Evolutionary conservation across 2,113 vertebrate genomes (phyloP).

Genomic region (Danionella cerebrum): DNA sequence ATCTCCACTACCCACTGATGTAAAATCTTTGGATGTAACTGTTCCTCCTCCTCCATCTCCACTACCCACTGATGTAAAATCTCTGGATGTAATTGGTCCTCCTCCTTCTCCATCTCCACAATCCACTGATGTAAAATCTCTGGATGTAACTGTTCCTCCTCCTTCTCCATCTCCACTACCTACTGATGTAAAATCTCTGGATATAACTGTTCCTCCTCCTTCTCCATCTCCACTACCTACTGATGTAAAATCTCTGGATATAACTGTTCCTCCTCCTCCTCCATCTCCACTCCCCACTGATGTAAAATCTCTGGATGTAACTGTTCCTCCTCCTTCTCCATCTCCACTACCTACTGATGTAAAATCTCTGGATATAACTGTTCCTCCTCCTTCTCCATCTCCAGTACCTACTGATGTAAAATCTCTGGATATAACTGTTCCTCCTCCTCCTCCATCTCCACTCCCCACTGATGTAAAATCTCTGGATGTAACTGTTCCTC

Average conservation of each 20-base stretch:
- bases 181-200: too few relatives aligned
- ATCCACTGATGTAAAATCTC: constrained; percentile 17
- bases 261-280: not conserved
- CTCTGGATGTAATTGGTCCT: not conserved
- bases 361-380: too few relatives aligned
- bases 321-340: constrained; percentile 1
- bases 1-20: constrained; percentile 19
- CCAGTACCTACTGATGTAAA: too few relatives aligned
- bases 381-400: too few relatives aligned
- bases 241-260: not conserved
- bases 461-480: constrained; percentile 4
- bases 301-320: constrained; percentile 32
- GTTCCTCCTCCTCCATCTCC: too few relatives aligned
- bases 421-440: not conserved
- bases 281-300: not conserved
- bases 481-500: constrained; percentile 23
- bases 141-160: constrained; percentile 16
- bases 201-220: too few relatives aligned
- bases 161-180: constrained; percentile 8
- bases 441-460: constrained; percentile 8
- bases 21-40: too few relatives aligned
- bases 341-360: not conserved
- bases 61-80: too few relatives aligned
- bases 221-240: too few relatives aligned
- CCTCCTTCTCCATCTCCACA: constrained; percentile 2